phyloP scores from a whole-genome alignment of 92 coral and sea anemone genomes.

The Nematostella vectensis region DNA sequence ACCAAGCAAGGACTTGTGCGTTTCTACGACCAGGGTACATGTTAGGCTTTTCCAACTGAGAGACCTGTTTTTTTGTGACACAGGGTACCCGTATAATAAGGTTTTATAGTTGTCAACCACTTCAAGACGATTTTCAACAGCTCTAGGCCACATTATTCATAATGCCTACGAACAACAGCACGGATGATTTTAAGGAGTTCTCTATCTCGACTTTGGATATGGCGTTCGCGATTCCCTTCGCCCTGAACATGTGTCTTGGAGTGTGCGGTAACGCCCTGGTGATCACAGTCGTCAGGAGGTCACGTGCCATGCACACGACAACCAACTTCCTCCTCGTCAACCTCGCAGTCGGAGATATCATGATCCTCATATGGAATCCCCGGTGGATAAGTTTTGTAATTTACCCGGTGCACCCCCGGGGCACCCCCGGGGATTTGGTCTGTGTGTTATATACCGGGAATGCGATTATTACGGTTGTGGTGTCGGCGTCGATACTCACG shows the following conservation, averaged over 20 bases:
- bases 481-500: constrained; percentile 42
- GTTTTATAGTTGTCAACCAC: no score
- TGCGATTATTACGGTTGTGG: constrained; percentile 35
- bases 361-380: constrained; percentile 42
- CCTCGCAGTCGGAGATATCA: constrained; percentile 40
- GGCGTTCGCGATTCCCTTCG: constrained; percentile 31
- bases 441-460: constrained; percentile 62
- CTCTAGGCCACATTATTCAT: no score
- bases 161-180: constrained; percentile 12
- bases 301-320: constrained; percentile 44
- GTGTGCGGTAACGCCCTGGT: constrained; percentile 37
- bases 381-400: constrained; percentile 41
- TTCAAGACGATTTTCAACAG: no score
- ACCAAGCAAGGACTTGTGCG: no score
- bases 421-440: constrained; percentile 34
- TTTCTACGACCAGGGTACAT: no score
- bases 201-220: constrained; percentile 28
- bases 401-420: constrained; percentile 44
- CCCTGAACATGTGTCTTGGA: constrained; percentile 24
- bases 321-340: constrained; percentile 54
- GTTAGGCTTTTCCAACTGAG: neutral
- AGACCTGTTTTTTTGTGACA: no score
- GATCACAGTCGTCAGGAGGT: constrained; percentile 29
- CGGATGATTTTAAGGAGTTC: constrained; percentile 23
- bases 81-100: no score